Base-by-base conservation (phyloP, 1,140 invertebrate genomes). In the Ruditapes philippinarum region DNA sequence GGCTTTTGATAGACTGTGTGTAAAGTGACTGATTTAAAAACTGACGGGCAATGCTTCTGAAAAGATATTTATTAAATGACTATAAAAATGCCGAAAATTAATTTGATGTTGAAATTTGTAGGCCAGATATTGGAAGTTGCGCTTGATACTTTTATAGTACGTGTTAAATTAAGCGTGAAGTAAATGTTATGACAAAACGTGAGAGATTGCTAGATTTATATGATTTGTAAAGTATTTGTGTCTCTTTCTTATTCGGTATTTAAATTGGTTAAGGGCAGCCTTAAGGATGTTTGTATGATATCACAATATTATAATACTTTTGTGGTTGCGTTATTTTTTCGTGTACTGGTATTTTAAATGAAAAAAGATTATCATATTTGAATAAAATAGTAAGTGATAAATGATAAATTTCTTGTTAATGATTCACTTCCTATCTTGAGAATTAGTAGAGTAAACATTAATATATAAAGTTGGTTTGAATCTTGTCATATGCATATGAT, bases 371-470 rank as follows among this genome's bases (percentile, higher is more conserved):
- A 62, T 7, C 22, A 25, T 62, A n/a, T 62, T 62, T 28, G 28
- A 45, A 45, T 45, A 14, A n/a, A 45, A 45, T 45, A 45, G n/a
- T 45, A 14, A 45, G 5, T 45, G 57, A 62, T 62, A 62, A 62
- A 62, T 4, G 42, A 28, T n/a, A 28, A n/a, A 62, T 28, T 62
- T 62, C 57, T 28, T 62, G 5, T n/a, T n/a, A 62, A 62, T 62
- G 57, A 62, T 62, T 62, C 57, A 62, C 25, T 62, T 62, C 57
- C 57, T 62, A 62, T 62, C 57, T 9, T n/a, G n/a, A n/a, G n/a
- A n/a, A n/a, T n/a, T n/a, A n/a, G n/a, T n/a, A n/a, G n/a, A n/a
- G n/a, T n/a, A n/a, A n/a, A n/a, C n/a, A n/a, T n/a, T n/a, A n/a
- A n/a, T n/a, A n/a, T n/a, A n/a, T n/a, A n/a, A n/a, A n/a, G n/a